Percentiles rank a stretch among this genome's conserved stretches.
Conservation (phyloP, 2,797 vertebrate genomes). For the Pitangus sulphuratus region DNA sequence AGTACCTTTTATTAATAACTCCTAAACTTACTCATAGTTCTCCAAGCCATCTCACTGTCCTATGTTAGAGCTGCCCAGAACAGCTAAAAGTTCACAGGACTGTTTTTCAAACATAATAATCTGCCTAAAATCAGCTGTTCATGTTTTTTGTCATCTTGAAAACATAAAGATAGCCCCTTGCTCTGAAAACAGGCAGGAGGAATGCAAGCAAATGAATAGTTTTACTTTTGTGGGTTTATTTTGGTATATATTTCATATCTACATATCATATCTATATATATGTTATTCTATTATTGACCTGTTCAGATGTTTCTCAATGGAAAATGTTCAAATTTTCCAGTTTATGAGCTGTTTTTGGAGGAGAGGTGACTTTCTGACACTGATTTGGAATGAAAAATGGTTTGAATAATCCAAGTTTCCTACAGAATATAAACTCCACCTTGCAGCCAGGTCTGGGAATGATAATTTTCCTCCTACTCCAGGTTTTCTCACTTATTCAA, state of each 20-base stretch:
- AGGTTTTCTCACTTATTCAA: neutral
- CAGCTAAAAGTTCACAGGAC: neutral
- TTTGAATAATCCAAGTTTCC: constrained; percentile 1
- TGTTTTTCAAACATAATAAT: neutral
- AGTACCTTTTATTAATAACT: neutral
- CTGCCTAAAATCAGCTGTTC: neutral
- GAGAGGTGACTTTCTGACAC: neutral
- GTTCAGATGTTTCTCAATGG: neutral
- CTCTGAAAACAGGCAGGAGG: neutral
- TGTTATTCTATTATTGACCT: neutral
- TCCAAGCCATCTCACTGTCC: neutral
- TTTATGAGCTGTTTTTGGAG: constrained; percentile 7
- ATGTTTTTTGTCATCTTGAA: neutral
- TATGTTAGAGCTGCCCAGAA: neutral
- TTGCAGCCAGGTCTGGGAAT: neutral
- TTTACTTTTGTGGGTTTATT: neutral
- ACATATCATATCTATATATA: neutral
- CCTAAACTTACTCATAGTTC: neutral
- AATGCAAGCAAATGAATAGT: neutral
- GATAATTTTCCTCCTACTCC: neutral
- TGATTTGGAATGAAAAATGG: constrained; percentile 9
- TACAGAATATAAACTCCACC: neutral
- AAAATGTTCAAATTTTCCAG: neutral
- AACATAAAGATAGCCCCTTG: neutral
- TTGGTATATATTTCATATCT: neutral